Conservation (phyloP, 2,888 invertebrate genomes). For the Eueremaeus valkanovi region DNA sequence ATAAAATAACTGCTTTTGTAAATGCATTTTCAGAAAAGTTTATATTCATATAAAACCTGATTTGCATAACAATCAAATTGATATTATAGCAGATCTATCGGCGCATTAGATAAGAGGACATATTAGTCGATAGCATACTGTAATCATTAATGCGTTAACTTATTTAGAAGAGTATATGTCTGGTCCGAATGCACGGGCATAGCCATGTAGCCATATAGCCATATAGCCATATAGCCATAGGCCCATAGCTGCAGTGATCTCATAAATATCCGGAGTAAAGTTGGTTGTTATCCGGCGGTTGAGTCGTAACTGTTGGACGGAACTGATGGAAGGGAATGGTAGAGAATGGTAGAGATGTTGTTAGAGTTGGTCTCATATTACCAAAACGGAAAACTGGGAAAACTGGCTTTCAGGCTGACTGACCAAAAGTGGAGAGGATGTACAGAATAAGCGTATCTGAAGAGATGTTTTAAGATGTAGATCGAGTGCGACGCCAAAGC, state of each 20-base stretch:
- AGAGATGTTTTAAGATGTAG: slow-evolving; percentile 18
- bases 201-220: not conserved
- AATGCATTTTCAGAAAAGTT: not conserved
- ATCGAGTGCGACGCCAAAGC: not conserved
- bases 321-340: not conserved
- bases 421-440: slow-evolving; percentile 25
- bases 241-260: not conserved
- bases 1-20: no score
- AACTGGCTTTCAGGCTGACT: slow-evolving; percentile 25
- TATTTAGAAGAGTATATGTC: not conserved
- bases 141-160: slow-evolving; percentile 13
- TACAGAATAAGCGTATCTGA: not conserved
- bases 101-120: not conserved
- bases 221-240: no score
- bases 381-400: slow-evolving; percentile 26
- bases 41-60: not conserved
- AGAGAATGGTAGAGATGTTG: not conserved
- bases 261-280: slow-evolving; percentile 28
- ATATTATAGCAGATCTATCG: not conserved
- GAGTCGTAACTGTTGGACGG: slow-evolving; percentile 4
- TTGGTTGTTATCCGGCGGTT: slow-evolving; percentile 33
- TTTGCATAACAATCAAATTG: slow-evolving; percentile 2
- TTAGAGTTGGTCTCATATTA: slow-evolving; percentile 10
- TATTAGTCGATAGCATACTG: slow-evolving; percentile 12
- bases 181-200: not conserved